phyloP scores from a whole-genome alignment of 2,888 invertebrate species.

The Aporophyla nigra region DNA sequence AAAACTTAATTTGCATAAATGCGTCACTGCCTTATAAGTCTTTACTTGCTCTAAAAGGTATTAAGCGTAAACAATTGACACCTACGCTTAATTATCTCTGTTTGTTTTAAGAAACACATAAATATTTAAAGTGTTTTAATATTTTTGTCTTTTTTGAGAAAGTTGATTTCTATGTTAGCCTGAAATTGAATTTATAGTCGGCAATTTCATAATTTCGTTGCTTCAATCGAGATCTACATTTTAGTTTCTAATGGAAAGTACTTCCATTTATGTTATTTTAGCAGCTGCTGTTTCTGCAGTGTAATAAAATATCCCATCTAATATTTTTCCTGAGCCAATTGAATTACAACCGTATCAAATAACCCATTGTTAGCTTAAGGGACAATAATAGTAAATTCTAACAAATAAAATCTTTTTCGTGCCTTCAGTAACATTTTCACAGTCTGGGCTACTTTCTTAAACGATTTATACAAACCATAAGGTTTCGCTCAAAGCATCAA shows the following conservation, averaged over 20 bases:
- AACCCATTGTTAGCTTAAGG: conserved; percentile 19
- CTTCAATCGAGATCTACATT: not conserved
- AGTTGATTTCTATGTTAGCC: conserved; percentile 18
- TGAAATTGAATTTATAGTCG: not conserved
- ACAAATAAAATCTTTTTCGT: conserved; percentile 49
- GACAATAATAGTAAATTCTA: conserved; percentile 40
- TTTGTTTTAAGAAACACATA: conserved; percentile 19
- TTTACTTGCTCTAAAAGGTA: conserved; percentile 31
- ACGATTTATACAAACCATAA: conserved; percentile 59
- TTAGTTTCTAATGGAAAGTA: not conserved
- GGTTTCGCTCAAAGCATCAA: conserved; percentile 67
- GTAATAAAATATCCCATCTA: conserved; percentile 2
- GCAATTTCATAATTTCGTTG: not conserved
- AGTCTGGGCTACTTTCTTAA: conserved; percentile 56
- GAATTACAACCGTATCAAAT: conserved; percentile 27
- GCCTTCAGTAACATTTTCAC: conserved; percentile 35
- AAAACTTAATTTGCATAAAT: conserved; percentile 43
- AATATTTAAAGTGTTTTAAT: not conserved
- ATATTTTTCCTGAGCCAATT: not conserved
- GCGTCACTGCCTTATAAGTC: conserved; percentile 12
- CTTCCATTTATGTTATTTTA: not conserved
- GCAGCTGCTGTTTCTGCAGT: not conserved
- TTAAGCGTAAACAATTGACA: conserved; percentile 30
- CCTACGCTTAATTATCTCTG: conserved; percentile 40
- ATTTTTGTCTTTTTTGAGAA: conserved; percentile 12